phyloP scores from a whole-genome alignment of 2,113 vertebrate genomes.

The Xenotilapia caudafasciata region DNA sequence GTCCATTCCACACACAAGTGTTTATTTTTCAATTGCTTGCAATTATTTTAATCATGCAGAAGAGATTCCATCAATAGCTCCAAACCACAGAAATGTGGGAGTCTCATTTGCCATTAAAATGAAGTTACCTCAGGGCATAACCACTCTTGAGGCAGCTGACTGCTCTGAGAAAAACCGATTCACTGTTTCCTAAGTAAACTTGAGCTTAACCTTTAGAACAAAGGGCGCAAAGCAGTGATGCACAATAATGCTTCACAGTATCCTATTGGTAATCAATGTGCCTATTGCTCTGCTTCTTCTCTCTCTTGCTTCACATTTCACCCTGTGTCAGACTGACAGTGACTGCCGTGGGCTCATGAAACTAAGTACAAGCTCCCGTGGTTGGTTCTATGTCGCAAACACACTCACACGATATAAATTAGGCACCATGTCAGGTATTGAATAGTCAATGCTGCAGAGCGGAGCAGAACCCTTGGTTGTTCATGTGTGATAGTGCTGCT shows the following conservation, averaged over 20 bases:
- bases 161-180: background rate
- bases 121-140: background rate
- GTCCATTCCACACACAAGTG: background rate
- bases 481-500: constrained; percentile 53
- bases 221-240: background rate
- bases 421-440: constrained; percentile 40
- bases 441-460: constrained; percentile 45
- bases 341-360: background rate
- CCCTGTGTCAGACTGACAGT: background rate
- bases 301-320: background rate
- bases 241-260: background rate
- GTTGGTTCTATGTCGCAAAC: background rate
- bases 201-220: background rate
- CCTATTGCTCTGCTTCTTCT: background rate
- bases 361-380: background rate
- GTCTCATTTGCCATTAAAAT: background rate
- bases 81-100: background rate
- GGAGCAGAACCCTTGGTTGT: constrained; percentile 46
- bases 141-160: background rate
- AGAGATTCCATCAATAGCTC: background rate
- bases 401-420: background rate
- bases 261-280: background rate
- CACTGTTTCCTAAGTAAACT: background rate
- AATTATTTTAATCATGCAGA: background rate
- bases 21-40: background rate